phyloP scores from a whole-genome alignment of 2,888 invertebrate genomes.

The Nymphalis c-album region DNA sequence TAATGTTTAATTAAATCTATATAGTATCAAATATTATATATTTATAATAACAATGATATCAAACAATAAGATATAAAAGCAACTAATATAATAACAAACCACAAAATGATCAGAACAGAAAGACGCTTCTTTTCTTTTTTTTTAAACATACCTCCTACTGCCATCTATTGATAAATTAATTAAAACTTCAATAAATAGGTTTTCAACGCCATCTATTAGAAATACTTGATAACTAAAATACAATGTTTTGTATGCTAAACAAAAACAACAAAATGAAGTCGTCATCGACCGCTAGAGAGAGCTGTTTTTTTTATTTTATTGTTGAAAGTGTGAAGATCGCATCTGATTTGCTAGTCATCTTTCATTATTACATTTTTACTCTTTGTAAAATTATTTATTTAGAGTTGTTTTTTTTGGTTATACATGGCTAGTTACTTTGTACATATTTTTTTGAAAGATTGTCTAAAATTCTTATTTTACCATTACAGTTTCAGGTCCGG shows the following conservation, averaged over 20 bases:
- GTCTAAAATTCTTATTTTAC: no score
- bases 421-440: no score
- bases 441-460: no score
- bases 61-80: conserved; percentile 2
- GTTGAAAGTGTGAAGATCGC: conserved; percentile 28
- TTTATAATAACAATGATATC: no score
- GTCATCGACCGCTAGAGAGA: conserved; percentile 61
- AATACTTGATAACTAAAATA: conserved; percentile 5
- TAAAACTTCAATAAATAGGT: not conserved
- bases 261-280: conserved; percentile 49
- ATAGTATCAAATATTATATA: no score
- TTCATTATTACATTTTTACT: not conserved
- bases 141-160: conserved; percentile 43
- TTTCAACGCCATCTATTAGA: conserved; percentile 48
- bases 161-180: conserved; percentile 50
- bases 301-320: conserved; percentile 61
- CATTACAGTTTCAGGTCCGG: no score
- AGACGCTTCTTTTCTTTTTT: conserved; percentile 20
- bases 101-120: no score
- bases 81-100: not conserved
- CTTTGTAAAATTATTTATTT: no score
- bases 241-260: conserved; percentile 38
- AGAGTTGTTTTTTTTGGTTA: no score
- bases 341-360: conserved; percentile 24
- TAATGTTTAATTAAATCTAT: no score